Conservation (phyloP, 92 coral and sea anemone genomes). For the Parazoanthus swiftii region DNA sequence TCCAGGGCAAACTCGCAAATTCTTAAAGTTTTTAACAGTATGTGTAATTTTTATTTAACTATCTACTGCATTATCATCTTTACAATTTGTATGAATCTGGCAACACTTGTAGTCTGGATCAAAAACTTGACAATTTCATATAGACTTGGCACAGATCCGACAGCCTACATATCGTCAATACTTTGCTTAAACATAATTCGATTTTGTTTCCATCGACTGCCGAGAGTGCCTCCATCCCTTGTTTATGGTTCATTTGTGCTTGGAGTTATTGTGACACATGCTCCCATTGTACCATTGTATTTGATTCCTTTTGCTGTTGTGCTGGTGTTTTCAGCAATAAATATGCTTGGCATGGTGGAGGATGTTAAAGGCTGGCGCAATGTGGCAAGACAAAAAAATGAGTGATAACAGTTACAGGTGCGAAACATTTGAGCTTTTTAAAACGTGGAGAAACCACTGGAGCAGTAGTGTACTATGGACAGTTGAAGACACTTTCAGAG, state of each 20-base stretch:
- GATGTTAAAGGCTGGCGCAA: constrained; percentile 33
- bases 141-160: constrained; percentile 64
- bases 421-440: not conserved
- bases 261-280: constrained; percentile 75
- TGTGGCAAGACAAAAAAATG: constrained; percentile 4
- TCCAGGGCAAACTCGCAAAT: constrained; percentile 41
- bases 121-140: constrained; percentile 55
- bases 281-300: constrained; percentile 66
- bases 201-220: constrained; percentile 61
- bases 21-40: constrained; percentile 46
- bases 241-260: constrained; percentile 72
- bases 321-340: constrained; percentile 68
- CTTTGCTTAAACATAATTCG: constrained; percentile 65
- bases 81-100: constrained; percentile 48
- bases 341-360: constrained; percentile 47
- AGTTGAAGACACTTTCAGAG: not conserved
- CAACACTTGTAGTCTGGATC: constrained; percentile 76
- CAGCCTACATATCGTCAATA: constrained; percentile 61
- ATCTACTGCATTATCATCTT: constrained; percentile 59
- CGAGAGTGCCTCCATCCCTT: constrained; percentile 65
- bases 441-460: not conserved
- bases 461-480: not conserved
- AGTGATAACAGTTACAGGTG: not conserved
- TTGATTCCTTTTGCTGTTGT: constrained; percentile 69
- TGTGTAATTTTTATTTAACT: constrained; percentile 63